Conservation (phyloP, 2,113 vertebrate species). For the Amphiprion percula region DNA sequence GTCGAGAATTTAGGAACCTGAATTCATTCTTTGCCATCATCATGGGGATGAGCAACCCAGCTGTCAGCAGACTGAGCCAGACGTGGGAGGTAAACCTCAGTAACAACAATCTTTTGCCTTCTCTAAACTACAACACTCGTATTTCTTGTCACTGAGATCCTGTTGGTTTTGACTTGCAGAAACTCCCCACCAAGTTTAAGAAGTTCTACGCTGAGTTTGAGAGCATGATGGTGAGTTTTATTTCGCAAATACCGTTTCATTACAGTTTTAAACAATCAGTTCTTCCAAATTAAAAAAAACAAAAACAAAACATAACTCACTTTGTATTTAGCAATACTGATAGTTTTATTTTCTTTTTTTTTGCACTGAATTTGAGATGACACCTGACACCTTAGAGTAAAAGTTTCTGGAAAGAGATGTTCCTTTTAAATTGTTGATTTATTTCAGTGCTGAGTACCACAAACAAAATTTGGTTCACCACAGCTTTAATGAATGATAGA, state of each 20-base stretch:
- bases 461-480: neutral
- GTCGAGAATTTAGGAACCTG: slow-evolving; percentile 97
- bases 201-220: slow-evolving; percentile 99
- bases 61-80: slow-evolving; percentile 93
- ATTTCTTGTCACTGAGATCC: neutral
- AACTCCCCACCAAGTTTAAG: slow-evolving; percentile 99
- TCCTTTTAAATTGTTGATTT: neutral
- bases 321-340: neutral
- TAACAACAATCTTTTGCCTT: neutral
- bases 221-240: slow-evolving; percentile 94
- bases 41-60: slow-evolving; percentile 98
- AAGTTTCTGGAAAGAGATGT: neutral
- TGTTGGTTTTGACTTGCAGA: slow-evolving; percentile 86
- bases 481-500: no score
- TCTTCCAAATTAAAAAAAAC: neutral
- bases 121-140: neutral
- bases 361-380: neutral
- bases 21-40: slow-evolving; percentile 98
- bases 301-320: no score
- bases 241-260: neutral
- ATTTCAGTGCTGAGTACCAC: neutral
- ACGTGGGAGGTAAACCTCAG: slow-evolving; percentile 94
- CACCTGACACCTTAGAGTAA: no score
- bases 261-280: neutral
- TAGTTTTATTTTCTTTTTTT: neutral